Evolutionary conservation across 2,797 vertebrate genomes (phyloP).

Genomic region (Gymnodraco acuticeps): DNA sequence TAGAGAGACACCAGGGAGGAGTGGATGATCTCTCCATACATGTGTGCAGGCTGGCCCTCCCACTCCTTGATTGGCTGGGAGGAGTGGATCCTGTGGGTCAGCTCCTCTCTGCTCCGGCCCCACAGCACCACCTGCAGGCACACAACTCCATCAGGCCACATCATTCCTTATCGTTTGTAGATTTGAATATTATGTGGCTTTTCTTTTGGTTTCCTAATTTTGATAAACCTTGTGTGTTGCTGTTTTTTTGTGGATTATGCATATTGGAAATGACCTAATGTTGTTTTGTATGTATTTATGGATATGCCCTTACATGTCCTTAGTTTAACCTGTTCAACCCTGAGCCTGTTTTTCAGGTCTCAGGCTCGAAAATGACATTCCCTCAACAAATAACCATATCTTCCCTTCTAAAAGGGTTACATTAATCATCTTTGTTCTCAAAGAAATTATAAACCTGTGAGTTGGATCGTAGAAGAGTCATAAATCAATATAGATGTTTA

Average conservation of each 20-base stretch:
- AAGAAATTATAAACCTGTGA: too few relatives aligned
- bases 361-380: too few relatives aligned
- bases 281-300: neutral
- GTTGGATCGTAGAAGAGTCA: too few relatives aligned
- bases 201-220: neutral
- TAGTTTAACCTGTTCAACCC: too few relatives aligned
- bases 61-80: slow-evolving; percentile 84
- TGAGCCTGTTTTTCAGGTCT: too few relatives aligned
- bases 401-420: too few relatives aligned
- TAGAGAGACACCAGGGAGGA: slow-evolving; percentile 84
- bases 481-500: too few relatives aligned
- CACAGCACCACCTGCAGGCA: slow-evolving; percentile 82
- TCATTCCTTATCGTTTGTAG: neutral
- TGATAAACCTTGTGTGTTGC: neutral
- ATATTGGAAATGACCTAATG: neutral
- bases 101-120: slow-evolving; percentile 82
- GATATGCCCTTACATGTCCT: too few relatives aligned
- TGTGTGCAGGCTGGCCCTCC: slow-evolving; percentile 84
- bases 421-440: too few relatives aligned
- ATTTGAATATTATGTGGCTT: neutral
- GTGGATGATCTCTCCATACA: slow-evolving; percentile 86
- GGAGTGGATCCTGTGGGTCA: slow-evolving; percentile 81
- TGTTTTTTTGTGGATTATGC: neutral
- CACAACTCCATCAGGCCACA: slow-evolving; percentile 3
- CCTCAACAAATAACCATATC: too few relatives aligned